These are phyloP conservation scores for Tenebrosternarchus preto DNA, from an alignment of 2,113 vertebrate species.

Conservation along the genomic window DNA sequence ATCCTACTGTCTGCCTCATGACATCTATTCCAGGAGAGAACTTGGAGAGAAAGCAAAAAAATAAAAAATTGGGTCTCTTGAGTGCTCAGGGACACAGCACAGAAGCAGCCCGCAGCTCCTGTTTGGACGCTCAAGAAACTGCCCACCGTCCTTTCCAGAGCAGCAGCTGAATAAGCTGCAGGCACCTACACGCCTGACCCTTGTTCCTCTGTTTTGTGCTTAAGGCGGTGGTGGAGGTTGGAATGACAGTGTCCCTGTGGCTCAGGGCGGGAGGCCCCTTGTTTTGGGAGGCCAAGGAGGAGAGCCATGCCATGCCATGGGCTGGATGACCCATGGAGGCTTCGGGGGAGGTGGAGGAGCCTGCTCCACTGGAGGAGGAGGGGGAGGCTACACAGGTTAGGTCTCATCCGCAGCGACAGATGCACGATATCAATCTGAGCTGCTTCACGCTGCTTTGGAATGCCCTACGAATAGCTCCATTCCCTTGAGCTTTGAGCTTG, in stretches of 20 bases:
- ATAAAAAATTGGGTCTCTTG: neutral
- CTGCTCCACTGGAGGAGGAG: conserved; percentile 93
- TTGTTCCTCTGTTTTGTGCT: conserved; percentile 59
- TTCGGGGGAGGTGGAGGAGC: conserved; percentile 96
- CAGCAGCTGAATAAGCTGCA: neutral
- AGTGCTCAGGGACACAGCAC: neutral
- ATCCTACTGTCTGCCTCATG: neutral
- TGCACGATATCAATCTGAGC: neutral
- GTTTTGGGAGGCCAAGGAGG: conserved; percentile 91
- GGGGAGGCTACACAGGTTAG: conserved; percentile 95
- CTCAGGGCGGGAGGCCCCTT: conserved; percentile 90
- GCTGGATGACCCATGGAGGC: conserved; percentile 93
- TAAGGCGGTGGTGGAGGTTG: conserved; percentile 97
- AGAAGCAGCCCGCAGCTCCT: neutral
- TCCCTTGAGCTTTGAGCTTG: neutral
- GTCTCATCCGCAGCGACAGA: neutral
- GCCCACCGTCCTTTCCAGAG: neutral
- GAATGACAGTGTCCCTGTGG: conserved; percentile 85
- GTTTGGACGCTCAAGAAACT: neutral
- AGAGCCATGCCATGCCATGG: conserved; percentile 91
- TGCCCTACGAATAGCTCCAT: neutral
- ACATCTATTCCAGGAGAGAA: conserved; percentile 1
- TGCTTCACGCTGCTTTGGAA: neutral
- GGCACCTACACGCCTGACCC: neutral
- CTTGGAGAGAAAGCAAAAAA: neutral